Evolutionary conservation across 1,140 invertebrate genomes (phyloP).

Genomic region (Cyphomyrmex costatus): DNA sequence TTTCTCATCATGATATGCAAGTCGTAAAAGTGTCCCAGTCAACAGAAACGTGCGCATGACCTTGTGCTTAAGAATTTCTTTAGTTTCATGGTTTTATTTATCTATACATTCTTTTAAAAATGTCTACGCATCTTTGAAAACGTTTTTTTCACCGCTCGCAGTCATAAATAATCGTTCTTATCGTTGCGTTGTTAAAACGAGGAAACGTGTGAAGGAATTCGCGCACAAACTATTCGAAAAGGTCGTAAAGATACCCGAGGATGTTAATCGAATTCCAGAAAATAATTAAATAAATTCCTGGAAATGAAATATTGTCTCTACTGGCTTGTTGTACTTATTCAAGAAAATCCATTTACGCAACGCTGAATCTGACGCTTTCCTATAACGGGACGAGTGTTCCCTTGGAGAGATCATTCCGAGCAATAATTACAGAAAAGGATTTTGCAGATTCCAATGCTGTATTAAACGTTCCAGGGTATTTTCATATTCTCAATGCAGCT

Average conservation of each 20-base stretch:
- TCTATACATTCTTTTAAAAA: neutral
- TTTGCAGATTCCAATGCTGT: slow-evolving; percentile 25
- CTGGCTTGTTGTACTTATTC: neutral
- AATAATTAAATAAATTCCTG: slow-evolving; percentile 54
- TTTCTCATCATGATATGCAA: slow-evolving; percentile 17
- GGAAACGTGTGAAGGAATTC: neutral
- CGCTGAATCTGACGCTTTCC: neutral
- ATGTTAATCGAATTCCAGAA: slow-evolving; percentile 42
- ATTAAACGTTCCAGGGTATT: neutral
- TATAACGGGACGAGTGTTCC: neutral
- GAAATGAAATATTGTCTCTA: slow-evolving; percentile 50
- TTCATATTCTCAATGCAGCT: neutral
- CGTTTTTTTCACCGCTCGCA: neutral
- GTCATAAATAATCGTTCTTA: neutral
- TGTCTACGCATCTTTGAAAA: neutral
- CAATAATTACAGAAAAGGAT: slow-evolving; percentile 34
- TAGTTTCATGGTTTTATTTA: neutral
- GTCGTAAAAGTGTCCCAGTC: neutral
- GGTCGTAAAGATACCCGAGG: neutral
- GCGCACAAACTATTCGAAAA: neutral
- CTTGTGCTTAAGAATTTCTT: slow-evolving; percentile 21
- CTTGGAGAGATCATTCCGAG: slow-evolving; percentile 7
- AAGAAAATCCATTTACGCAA: slow-evolving; percentile 41
- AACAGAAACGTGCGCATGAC: neutral
- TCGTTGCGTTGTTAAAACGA: neutral